Evolutionary conservation across 2,888 invertebrate genomes (phyloP).

Genomic region (Aleiodes testaceus): DNA sequence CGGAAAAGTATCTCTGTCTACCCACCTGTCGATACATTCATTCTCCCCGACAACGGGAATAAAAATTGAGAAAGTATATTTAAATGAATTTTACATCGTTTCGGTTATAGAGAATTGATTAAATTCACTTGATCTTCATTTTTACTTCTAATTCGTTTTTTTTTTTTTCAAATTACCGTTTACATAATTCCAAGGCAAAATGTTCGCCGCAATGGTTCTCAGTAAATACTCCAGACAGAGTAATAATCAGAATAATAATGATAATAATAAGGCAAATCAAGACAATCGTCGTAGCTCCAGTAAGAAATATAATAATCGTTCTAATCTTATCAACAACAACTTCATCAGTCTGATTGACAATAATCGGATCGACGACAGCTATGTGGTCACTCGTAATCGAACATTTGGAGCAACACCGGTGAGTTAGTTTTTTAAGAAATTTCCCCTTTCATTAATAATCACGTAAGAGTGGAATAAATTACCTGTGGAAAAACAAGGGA

Average conservation of each 20-base stretch:
- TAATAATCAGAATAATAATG: slow-evolving; percentile 58
- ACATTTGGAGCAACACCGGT: slow-evolving; percentile 63
- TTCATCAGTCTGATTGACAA: slow-evolving; percentile 64
- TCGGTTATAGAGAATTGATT: not conserved
- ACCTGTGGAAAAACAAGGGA: too few relatives aligned
- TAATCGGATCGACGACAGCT: slow-evolving; percentile 65
- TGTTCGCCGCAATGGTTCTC: slow-evolving; percentile 71
- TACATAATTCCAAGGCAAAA: slow-evolving; percentile 51
- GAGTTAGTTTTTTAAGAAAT: slow-evolving; percentile 54
- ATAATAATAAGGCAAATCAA: slow-evolving; percentile 28
- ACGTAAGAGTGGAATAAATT: too few relatives aligned
- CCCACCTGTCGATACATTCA: slow-evolving; percentile 40
- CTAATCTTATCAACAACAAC: slow-evolving; percentile 63
- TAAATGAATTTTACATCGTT: not conserved
- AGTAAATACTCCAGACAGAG: slow-evolving; percentile 68
- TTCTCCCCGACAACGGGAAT: not conserved
- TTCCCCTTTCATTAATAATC: slow-evolving; percentile 7
- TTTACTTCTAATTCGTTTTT: slow-evolving; percentile 11
- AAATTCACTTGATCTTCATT: not conserved
- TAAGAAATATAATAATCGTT: slow-evolving; percentile 56
- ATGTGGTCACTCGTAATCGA: slow-evolving; percentile 60
- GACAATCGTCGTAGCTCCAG: slow-evolving; percentile 38
- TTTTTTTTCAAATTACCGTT: not conserved
- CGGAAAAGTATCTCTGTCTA: slow-evolving; percentile 22
- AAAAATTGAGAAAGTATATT: slow-evolving; percentile 1